phyloP scores from a whole-genome alignment of 1,140 invertebrate species.

The Meteorus sp. region DNA sequence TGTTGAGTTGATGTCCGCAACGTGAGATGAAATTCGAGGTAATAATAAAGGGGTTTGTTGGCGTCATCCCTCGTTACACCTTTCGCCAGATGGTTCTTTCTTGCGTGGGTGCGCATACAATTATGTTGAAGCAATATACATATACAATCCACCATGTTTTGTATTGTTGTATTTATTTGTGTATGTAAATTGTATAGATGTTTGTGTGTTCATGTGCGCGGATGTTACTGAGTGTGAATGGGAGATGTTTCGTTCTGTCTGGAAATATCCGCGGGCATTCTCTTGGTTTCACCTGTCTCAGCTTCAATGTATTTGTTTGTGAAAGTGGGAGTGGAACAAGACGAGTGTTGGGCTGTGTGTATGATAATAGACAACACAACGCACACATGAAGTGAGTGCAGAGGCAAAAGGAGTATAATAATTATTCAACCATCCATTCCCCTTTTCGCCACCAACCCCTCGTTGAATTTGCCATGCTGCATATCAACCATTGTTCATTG shows the following conservation, averaged over 20 bases:
- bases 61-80: conserved; percentile 4
- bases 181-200: background rate
- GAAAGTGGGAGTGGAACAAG: no score
- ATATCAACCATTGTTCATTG: conserved; percentile 19
- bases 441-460: no score
- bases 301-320: no score
- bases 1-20: background rate
- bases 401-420: conserved; percentile 22
- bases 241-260: conserved; percentile 18
- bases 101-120: background rate
- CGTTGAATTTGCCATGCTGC: conserved; percentile 17
- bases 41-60: no score
- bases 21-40: background rate
- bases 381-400: no score
- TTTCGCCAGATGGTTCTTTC: background rate
- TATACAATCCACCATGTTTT: no score
- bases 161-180: background rate
- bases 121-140: no score
- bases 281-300: conserved; percentile 15
- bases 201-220: conserved; percentile 8
- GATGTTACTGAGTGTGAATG: conserved; percentile 18
- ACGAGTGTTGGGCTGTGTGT: no score
- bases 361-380: conserved; percentile 24
- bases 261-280: conserved; percentile 25
- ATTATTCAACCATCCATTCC: conserved; percentile 27